These are phyloP conservation scores for Talpa occidentalis DNA, from an alignment of 2,113 vertebrate genomes.

Conservation along the genomic window DNA sequence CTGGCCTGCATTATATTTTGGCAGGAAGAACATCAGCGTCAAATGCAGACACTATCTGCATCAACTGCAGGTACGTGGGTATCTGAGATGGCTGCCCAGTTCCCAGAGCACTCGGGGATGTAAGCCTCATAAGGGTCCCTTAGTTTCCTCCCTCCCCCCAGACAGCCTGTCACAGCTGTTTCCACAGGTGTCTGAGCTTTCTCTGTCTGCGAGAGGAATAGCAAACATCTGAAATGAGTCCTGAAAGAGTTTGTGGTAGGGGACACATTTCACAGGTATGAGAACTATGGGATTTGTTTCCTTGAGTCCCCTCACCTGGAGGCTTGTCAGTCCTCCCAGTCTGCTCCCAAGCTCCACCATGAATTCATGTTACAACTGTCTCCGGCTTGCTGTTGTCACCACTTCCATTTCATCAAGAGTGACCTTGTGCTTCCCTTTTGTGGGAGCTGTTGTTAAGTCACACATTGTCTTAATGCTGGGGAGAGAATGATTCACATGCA, in stretches of 20 bases:
- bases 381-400: too few species aligned
- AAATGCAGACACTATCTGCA: background rate
- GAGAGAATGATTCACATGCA: background rate
- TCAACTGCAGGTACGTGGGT: background rate
- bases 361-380: background rate
- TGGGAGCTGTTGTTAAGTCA: background rate
- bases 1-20: background rate
- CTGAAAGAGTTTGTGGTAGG: background rate
- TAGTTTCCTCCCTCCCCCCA: background rate
- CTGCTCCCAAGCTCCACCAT: background rate
- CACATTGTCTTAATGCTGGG: background rate
- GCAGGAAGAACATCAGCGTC: background rate
- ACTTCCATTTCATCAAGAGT: too few species aligned
- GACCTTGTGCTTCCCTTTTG: too few species aligned
- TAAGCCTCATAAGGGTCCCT: background rate
- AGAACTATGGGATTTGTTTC: background rate
- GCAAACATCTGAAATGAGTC: background rate
- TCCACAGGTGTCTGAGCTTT: background rate
- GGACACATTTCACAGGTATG: background rate
- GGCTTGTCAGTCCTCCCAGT: background rate
- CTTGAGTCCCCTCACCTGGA: background rate
- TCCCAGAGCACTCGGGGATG: background rate
- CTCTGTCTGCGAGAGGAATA: background rate
- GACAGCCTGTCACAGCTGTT: background rate
- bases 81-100: background rate